Evolutionary conservation across 2,888 invertebrate species (phyloP).

Genomic region (Drosophila planitibia): DNA sequence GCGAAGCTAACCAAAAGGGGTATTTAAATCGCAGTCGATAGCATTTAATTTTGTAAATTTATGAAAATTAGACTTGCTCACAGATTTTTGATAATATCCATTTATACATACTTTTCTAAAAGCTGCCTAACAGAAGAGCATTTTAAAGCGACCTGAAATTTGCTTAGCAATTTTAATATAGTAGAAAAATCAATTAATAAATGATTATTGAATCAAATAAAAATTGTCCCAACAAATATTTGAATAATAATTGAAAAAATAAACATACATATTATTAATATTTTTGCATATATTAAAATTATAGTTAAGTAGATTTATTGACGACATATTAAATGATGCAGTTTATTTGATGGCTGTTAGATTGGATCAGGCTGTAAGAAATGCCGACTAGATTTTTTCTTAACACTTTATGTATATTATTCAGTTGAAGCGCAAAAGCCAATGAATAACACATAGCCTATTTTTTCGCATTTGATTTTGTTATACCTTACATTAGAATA

Average conservation of each 20-base stretch:
- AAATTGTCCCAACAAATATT: neutral
- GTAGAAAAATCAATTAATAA: neutral
- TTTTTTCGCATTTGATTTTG: neutral
- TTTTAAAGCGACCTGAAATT: neutral
- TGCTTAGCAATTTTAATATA: neutral
- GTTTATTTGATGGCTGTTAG: neutral
- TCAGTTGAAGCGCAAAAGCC: neutral
- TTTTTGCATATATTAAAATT: neutral
- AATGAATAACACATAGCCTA: rapidly evolving
- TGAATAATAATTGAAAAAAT: neutral
- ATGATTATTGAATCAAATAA: neutral
- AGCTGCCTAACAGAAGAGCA: neutral
- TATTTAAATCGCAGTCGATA: conserved; percentile 9
- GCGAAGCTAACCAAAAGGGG: neutral
- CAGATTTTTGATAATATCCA: neutral
- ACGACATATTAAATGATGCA: neutral
- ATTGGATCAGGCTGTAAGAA: too few species aligned
- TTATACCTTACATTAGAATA: neutral
- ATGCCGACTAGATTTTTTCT: neutral
- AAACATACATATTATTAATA: neutral
- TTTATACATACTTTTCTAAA: neutral
- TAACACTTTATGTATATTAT: neutral
- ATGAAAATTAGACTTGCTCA: conserved; percentile 8
- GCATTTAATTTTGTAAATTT: conserved; percentile 20
- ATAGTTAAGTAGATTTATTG: neutral